Evolutionary conservation across 2,888 invertebrate genomes (phyloP).

Genomic region (Tiliacea citrago): DNA sequence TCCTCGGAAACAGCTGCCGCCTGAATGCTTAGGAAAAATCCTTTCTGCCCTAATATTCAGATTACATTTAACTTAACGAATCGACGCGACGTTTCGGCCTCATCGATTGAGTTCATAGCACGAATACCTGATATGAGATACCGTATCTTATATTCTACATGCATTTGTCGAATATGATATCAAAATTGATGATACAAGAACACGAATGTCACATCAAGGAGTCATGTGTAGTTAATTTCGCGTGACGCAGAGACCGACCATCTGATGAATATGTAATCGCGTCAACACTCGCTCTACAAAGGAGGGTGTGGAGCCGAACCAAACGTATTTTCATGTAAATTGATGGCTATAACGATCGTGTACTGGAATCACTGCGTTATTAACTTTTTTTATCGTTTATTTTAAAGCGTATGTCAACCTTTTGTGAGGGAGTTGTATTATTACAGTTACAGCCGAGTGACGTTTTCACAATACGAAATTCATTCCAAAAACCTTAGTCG

Average conservation of each 20-base stretch:
- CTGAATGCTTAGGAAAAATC: not conserved
- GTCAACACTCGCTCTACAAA: conserved; percentile 70
- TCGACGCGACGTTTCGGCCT: conserved; percentile 16
- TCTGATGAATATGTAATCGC: conserved; percentile 79
- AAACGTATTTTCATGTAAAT: conserved; percentile 72
- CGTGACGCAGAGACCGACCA: conserved; percentile 67
- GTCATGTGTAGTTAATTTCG: conserved; percentile 70
- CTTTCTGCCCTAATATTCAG: conserved; percentile 18
- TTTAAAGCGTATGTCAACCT: conserved; percentile 3
- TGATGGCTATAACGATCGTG: conserved; percentile 45
- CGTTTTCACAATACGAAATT: not conserved
- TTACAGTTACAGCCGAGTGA: no score
- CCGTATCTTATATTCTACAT: conserved; percentile 43
- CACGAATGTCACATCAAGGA: conserved; percentile 63
- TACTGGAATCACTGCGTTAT: conserved; percentile 43
- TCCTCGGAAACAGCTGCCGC: not conserved
- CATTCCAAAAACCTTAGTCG: not conserved
- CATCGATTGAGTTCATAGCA: conserved; percentile 40
- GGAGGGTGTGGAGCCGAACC: conserved; percentile 64
- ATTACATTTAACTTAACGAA: conserved; percentile 33
- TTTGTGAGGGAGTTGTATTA: not conserved
- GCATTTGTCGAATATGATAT: conserved; percentile 42
- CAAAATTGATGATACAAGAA: conserved; percentile 51
- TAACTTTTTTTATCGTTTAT: conserved; percentile 19
- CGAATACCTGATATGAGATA: conserved; percentile 55